A percentile compares a stretch with the other conserved stretches of the same genome.
Conservation (phyloP, 2,113 vertebrate species). For the Sinocyclocheilus rhinocerous region DNA sequence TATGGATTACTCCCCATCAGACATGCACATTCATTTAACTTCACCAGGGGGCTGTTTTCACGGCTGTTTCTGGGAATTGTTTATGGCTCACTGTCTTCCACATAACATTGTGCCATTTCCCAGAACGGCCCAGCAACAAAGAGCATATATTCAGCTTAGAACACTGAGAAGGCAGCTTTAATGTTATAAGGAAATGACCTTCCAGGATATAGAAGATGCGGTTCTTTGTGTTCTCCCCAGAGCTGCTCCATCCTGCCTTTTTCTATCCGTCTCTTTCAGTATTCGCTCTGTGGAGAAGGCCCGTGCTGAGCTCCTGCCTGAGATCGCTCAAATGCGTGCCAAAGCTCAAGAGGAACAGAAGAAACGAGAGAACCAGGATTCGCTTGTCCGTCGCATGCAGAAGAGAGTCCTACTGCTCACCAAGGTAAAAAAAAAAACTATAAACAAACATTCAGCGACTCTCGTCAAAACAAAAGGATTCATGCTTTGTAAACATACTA, state of each 20-base stretch:
- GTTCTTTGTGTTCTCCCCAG: conserved; percentile 16
- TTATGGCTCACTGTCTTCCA: conserved; percentile 11
- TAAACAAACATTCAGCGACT: background rate
- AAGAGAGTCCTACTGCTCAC: conserved; percentile 88
- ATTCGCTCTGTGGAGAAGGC: conserved; percentile 82
- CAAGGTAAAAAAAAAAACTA: conserved; percentile 78
- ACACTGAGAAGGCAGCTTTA: background rate
- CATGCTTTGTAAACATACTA: background rate
- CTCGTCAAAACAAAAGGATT: background rate
- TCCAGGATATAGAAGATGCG: background rate
- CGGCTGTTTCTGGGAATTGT: background rate
- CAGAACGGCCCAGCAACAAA: conserved; percentile 14
- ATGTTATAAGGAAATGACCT: conserved; percentile 18
- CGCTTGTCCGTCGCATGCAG: conserved; percentile 84
- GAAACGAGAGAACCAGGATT: conserved; percentile 85
- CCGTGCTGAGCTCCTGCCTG: conserved; percentile 80
- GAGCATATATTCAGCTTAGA: background rate
- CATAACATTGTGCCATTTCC: conserved; percentile 5
- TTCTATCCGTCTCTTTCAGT: conserved; percentile 65
- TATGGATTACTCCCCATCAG: background rate
- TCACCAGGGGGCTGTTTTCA: background rate
- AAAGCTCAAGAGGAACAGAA: conserved; percentile 89
- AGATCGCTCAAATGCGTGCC: conserved; percentile 73
- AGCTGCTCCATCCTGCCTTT: background rate
- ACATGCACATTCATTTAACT: background rate